These are phyloP conservation scores for Gymnoscopelus microlampas DNA, from an alignment of 2,797 vertebrate genomes.

Conservation along the genomic window DNA sequence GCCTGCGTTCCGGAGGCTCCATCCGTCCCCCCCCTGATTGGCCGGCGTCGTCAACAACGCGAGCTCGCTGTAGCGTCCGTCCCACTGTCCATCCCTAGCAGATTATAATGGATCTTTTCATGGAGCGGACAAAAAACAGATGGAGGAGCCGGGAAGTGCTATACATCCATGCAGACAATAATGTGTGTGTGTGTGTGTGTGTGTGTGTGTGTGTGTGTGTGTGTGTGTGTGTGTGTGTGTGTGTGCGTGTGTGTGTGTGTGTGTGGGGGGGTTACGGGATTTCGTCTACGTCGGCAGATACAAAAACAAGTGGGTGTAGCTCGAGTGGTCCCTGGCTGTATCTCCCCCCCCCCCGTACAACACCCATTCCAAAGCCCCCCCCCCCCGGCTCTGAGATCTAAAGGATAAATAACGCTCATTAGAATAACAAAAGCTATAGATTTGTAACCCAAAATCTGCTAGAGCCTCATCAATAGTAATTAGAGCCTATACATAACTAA, in stretches of 20 bases:
- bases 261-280: conserved; percentile 60
- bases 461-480: conserved; percentile 83
- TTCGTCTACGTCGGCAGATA: conserved; percentile 71
- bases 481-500: conserved; percentile 84
- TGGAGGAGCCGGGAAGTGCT: conserved; percentile 77
- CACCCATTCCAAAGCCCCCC: conserved; percentile 70
- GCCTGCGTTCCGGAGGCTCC: conserved; percentile 45
- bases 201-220: conserved; percentile 32
- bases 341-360: conserved; percentile 64
- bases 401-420: conserved; percentile 83
- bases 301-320: conserved; percentile 81
- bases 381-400: conserved; percentile 77
- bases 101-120: conserved; percentile 83
- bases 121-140: conserved; percentile 77
- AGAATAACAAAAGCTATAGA: conserved; percentile 86
- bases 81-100: conserved; percentile 70
- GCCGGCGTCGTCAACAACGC: conserved; percentile 40
- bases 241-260: conserved; percentile 47
- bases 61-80: conserved; percentile 53
- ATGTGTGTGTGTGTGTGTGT: conserved; percentile 54
- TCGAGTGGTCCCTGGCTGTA: conserved; percentile 59
- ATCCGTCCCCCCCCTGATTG: conserved; percentile 54
- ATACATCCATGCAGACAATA: conserved; percentile 74
- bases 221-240: no score
- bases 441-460: conserved; percentile 79